A percentile compares a stretch with the other conserved stretches of the same genome.
These are phyloP conservation scores for Diarsia dahlii DNA, from an alignment of 2,888 invertebrate species.

Conservation along the genomic window DNA sequence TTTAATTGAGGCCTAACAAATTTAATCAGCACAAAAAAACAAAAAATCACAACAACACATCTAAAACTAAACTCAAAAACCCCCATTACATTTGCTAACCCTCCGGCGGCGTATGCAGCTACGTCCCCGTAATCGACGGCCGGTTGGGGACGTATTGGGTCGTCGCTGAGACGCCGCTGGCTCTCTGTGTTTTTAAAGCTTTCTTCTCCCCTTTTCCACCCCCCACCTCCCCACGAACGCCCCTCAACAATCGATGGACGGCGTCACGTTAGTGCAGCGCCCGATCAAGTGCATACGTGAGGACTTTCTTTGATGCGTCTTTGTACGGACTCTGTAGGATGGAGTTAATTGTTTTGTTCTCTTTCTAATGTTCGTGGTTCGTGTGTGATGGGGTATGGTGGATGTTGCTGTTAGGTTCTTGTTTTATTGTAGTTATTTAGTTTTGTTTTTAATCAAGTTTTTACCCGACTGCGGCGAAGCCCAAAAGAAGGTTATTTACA, in stretches of 20 bases:
- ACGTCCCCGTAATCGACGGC: constrained; percentile 86
- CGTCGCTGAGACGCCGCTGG: constrained; percentile 87
- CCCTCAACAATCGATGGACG: constrained; percentile 86
- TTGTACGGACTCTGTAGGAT: constrained; percentile 71
- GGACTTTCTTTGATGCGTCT: constrained; percentile 88
- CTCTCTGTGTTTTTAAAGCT: constrained; percentile 84
- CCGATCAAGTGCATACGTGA: constrained; percentile 89
- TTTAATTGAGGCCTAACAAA: too few relatives aligned
- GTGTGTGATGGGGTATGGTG: constrained; percentile 27
- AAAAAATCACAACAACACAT: constrained; percentile 31
- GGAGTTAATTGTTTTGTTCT: constrained; percentile 69
- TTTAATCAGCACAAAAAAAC: constrained; percentile 5
- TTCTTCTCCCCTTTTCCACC: constrained; percentile 70
- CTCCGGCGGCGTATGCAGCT: constrained; percentile 81
- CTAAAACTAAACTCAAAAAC: constrained; percentile 55
- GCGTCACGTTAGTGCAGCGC: constrained; percentile 86
- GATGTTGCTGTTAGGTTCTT: constrained; percentile 12
- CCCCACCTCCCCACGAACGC: constrained; percentile 54
- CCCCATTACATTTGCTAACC: constrained; percentile 71
- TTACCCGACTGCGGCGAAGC: too few relatives aligned
- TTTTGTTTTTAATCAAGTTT: neutral
- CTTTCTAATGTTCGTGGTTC: constrained; percentile 59
- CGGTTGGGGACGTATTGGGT: constrained; percentile 89
- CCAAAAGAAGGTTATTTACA: too few relatives aligned
- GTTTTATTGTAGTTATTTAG: neutral